Conservation (phyloP, 2,888 invertebrate species). For the Stramonita haemastoma region DNA sequence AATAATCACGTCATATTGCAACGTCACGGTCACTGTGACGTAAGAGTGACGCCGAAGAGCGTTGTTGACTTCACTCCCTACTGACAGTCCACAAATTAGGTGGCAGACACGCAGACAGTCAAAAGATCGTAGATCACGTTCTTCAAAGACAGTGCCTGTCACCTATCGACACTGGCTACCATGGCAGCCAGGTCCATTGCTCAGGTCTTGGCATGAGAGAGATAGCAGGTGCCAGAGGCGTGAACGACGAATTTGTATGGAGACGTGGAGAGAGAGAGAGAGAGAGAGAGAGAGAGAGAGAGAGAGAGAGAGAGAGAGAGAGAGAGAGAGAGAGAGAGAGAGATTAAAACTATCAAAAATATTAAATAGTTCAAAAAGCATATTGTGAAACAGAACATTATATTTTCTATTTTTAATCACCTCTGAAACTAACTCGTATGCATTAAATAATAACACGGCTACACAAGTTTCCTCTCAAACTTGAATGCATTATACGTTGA, state of each 20-base stretch:
- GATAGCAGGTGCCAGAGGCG: neutral
- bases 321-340: conserved; percentile 8
- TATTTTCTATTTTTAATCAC: too few species aligned
- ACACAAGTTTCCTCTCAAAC: too few species aligned
- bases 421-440: too few species aligned
- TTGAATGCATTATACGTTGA: too few species aligned
- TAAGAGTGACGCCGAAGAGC: neutral
- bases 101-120: too few species aligned
- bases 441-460: too few species aligned
- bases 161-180: neutral
- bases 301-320: conserved; percentile 15
- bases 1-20: too few species aligned
- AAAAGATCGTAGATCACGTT: neutral
- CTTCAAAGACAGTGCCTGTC: neutral
- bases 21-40: neutral
- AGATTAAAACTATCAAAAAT: neutral
- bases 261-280: neutral
- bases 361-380: too few species aligned
- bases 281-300: neutral
- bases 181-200: neutral
- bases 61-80: neutral
- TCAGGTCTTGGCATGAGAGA: neutral
- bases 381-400: too few species aligned
- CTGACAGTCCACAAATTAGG: neutral
- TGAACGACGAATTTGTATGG: neutral